Conservation (phyloP, 2,797 vertebrate species). For the Enteromius paludinosus region DNA sequence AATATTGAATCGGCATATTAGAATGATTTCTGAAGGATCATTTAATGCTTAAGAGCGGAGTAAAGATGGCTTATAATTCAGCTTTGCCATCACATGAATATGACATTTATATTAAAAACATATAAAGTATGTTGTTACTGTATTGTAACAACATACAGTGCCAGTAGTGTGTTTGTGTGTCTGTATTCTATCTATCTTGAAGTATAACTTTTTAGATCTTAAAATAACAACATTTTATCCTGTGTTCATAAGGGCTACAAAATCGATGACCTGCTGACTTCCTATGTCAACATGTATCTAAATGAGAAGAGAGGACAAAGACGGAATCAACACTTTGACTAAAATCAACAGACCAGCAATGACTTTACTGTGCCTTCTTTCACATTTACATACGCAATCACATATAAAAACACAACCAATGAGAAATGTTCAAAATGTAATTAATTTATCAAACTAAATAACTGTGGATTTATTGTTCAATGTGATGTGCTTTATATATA, state of each 20-base stretch:
- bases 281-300: constrained; percentile 87
- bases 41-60: neutral
- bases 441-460: neutral
- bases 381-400: neutral
- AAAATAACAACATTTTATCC: neutral
- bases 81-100: too few species aligned
- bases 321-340: constrained; percentile 69
- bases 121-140: too few species aligned
- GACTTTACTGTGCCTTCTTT: neutral
- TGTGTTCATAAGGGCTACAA: constrained; percentile 88
- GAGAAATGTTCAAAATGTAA: neutral
- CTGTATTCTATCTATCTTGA: neutral
- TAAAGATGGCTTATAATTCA: neutral
- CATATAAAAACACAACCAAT: neutral
- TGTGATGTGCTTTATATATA: constrained; percentile 5
- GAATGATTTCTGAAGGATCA: neutral
- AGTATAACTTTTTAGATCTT: neutral
- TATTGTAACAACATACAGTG: neutral
- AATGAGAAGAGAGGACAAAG: constrained; percentile 71
- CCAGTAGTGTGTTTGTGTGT: neutral
- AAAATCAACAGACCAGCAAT: constrained; percentile 42
- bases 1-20: neutral
- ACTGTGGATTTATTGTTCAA: constrained; percentile 1
- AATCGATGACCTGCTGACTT: constrained; percentile 96
- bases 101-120: too few species aligned